These are phyloP conservation scores for Ciconia nigra DNA, from an alignment of 2,797 vertebrate genomes.

Conservation along the genomic window DNA sequence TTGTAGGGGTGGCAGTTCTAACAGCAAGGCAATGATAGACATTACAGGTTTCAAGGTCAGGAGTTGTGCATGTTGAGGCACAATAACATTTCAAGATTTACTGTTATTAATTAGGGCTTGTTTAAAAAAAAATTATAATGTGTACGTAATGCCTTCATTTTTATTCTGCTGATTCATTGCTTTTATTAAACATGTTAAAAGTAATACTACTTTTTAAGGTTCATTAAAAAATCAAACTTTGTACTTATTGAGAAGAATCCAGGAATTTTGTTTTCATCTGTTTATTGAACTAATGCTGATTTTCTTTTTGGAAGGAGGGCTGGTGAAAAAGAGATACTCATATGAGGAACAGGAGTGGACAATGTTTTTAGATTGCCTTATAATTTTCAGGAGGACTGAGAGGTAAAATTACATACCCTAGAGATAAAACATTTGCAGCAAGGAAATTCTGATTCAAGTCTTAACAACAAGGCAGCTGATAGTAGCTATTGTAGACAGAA, in stretches of 20 bases:
- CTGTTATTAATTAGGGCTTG: neutral
- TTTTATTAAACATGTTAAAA: constrained; percentile 39
- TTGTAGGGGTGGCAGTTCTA: neutral
- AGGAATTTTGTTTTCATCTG: neutral
- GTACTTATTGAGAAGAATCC: neutral
- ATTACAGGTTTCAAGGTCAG: neutral
- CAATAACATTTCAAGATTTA: constrained; percentile 1
- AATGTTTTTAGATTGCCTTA: neutral
- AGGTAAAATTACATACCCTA: neutral
- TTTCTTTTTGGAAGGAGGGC: neutral
- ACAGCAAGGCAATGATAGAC: neutral
- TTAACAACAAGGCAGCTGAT: neutral
- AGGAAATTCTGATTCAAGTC: neutral
- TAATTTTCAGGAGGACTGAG: neutral
- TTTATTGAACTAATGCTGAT: neutral
- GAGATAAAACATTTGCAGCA: neutral
- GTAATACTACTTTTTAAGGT: neutral
- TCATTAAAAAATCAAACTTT: constrained; percentile 30
- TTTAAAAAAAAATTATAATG: neutral
- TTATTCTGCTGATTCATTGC: constrained; percentile 16
- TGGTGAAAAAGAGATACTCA: neutral
- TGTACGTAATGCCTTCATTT: neutral
- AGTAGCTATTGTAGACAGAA: neutral
- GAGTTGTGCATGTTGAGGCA: neutral
- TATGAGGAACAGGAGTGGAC: neutral